Percentiles rank a stretch among this genome's conserved stretches.
Evolutionary conservation across 2,113 vertebrate genomes (phyloP).

Genomic region (Colistium nudipinnis): DNA sequence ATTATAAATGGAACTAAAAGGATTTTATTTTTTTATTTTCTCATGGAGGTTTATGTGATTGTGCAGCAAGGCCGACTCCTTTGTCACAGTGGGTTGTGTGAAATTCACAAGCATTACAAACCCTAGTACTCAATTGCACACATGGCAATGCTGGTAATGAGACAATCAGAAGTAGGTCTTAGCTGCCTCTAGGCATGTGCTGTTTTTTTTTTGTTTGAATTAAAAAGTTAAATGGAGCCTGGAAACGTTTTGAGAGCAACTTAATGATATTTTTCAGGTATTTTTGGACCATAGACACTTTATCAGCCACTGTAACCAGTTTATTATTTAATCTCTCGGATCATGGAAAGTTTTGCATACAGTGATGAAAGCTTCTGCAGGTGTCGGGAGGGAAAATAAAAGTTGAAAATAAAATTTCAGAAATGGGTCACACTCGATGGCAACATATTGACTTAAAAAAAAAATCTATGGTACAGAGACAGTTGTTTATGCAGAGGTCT

Average conservation of each 20-base stretch:
- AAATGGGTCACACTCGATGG: not conserved
- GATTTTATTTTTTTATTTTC: not conserved
- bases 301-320: slow-evolving; percentile 3
- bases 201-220: slow-evolving; percentile 12
- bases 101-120: slow-evolving; percentile 5
- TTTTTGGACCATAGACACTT: not conserved
- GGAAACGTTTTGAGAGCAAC: not conserved
- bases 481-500: not conserved
- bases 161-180: not conserved
- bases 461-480: not conserved
- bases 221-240: slow-evolving; percentile 23
- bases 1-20: not conserved
- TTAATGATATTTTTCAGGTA: slow-evolving; percentile 23
- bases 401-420: slow-evolving; percentile 13
- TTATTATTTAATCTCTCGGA: not conserved
- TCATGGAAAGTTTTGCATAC: not conserved
- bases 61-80: not conserved
- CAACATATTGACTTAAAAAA: not conserved
- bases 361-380: slow-evolving; percentile 10
- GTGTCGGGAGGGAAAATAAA: not conserved
- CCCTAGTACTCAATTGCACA: not conserved
- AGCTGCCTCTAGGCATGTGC: not conserved
- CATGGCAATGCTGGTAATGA: slow-evolving; percentile 18
- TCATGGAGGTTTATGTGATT: not conserved
- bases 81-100: slow-evolving; percentile 18